Conservation (phyloP, 2,797 vertebrate genomes). For the Characodon lateralis region DNA sequence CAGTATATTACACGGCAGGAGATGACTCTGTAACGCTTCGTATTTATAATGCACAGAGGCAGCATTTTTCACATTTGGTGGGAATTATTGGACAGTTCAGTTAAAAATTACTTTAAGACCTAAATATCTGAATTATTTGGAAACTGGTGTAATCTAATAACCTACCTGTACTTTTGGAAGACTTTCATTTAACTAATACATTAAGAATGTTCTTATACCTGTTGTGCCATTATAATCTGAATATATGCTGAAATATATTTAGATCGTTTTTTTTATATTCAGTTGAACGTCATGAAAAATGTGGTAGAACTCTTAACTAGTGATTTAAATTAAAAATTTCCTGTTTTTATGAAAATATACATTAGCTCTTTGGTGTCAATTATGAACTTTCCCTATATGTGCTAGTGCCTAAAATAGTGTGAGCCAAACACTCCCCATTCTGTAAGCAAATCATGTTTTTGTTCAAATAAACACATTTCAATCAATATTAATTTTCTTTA, state of each 20-base stretch:
- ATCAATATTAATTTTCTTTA: slow-evolving; percentile 70
- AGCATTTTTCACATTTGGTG: neutral
- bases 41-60: slow-evolving; percentile 7
- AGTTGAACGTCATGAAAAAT: neutral
- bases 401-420: neutral
- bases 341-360: neutral
- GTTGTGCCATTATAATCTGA: slow-evolving; percentile 68
- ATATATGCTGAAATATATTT: slow-evolving; percentile 33
- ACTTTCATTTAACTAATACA: neutral
- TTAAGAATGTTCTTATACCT: slow-evolving; percentile 18
- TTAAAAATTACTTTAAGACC: neutral
- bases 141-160: too few relatives aligned
- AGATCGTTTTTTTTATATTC: neutral
- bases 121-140: neutral
- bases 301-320: neutral
- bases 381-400: neutral
- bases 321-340: neutral
- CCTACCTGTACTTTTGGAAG: neutral
- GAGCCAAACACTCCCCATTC: neutral
- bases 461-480: slow-evolving; percentile 32
- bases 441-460: slow-evolving; percentile 42
- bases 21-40: slow-evolving; percentile 46
- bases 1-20: slow-evolving; percentile 39
- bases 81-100: neutral
- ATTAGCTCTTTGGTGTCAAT: neutral